These are phyloP conservation scores for Metallyticus violacea DNA, from an alignment of 2,888 invertebrate species.

Conservation along the genomic window DNA sequence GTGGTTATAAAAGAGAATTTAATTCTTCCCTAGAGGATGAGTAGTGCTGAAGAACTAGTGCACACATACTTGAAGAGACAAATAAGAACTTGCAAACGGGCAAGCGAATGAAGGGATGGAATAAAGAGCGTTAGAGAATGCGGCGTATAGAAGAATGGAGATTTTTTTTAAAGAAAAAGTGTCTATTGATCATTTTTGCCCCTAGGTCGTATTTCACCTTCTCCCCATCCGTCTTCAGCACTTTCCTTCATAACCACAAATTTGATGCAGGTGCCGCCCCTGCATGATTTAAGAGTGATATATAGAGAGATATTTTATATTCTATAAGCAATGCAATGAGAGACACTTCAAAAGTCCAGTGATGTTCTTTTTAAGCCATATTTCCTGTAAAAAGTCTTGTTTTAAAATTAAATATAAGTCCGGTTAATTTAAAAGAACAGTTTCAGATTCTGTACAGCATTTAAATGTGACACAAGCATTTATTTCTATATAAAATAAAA, in stretches of 20 bases:
- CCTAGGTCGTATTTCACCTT: background rate
- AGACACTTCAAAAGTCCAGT: too few relatives aligned
- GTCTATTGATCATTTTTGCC: constrained; percentile 15
- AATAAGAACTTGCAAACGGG: background rate
- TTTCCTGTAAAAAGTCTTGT: too few relatives aligned
- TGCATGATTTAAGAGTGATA: background rate
- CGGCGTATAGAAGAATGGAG: background rate
- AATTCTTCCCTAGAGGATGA: constrained; percentile 3
- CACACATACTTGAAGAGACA: constrained; percentile 18
- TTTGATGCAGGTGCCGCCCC: background rate
- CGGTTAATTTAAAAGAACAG: too few relatives aligned
- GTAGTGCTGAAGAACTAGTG: background rate
- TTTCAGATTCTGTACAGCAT: too few relatives aligned
- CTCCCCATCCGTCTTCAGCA: background rate
- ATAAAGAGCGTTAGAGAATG: too few relatives aligned
- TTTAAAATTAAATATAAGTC: too few relatives aligned
- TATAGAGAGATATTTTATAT: too few relatives aligned
- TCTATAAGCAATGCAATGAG: too few relatives aligned
- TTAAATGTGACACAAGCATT: too few relatives aligned
- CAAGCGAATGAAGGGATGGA: background rate
- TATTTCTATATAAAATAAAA: too few relatives aligned
- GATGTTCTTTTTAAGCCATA: too few relatives aligned
- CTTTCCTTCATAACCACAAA: constrained; percentile 13
- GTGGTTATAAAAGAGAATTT: constrained; percentile 5
- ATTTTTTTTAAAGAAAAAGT: background rate